Evolutionary conservation across 1,140 invertebrate species (phyloP).

Genomic region (Cardiocondyla obscurior): DNA sequence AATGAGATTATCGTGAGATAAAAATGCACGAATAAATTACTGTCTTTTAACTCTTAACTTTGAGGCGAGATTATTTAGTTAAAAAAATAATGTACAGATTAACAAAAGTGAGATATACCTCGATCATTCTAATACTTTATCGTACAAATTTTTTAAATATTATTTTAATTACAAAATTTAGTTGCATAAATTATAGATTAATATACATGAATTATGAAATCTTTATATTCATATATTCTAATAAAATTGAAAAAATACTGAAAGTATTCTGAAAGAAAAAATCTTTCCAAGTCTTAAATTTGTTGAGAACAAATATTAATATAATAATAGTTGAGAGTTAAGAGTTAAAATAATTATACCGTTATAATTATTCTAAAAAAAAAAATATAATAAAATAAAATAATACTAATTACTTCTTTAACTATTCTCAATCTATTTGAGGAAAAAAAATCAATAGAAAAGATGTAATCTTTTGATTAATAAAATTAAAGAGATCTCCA

Average conservation of each 20-base stretch:
- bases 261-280: background rate
- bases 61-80: background rate
- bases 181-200: too few relatives aligned
- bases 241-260: background rate
- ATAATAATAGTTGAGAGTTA: too few relatives aligned
- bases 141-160: background rate
- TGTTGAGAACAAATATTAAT: background rate
- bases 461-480: background rate
- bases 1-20: background rate
- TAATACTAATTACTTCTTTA: constrained; percentile 9
- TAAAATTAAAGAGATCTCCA: too few relatives aligned
- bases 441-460: background rate
- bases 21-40: background rate
- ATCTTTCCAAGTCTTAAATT: background rate
- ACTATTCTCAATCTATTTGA: background rate
- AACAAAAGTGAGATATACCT: background rate
- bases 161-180: too few relatives aligned
- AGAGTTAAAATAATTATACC: constrained; percentile 16
- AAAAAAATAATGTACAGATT: background rate
- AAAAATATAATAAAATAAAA: too few relatives aligned
- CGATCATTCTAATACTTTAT: background rate
- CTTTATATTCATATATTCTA: too few relatives aligned
- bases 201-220: too few relatives aligned
- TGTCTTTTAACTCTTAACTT: constrained; percentile 21
- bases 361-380: background rate